Evolutionary conservation across 1,140 invertebrate genomes (phyloP), one percentile per base, ranked within the genome.

Genomic region (Ladona fulva): DNA sequence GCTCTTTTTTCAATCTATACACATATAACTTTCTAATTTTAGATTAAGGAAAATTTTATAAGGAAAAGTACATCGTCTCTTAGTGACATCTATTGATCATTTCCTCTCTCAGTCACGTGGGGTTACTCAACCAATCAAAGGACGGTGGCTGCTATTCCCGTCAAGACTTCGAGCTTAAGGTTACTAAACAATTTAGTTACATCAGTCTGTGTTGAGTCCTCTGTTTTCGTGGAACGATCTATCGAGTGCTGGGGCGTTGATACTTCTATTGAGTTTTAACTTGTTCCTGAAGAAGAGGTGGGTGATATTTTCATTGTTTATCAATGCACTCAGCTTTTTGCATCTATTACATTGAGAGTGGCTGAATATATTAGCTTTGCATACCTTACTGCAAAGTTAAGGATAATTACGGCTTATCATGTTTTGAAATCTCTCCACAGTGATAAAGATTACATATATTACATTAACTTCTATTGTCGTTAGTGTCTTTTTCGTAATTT

Each of bases 61-160:
- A 37, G 29, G 29, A 37, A 37, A 37, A 37, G 29, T 37, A 37
- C 29, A 8, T 37, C 29, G 52, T 16, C n/a, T 66, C 16, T 66
- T 66, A 66, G 52, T 66, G 52, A 66, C 52, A 66, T 66, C 52
- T 66, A 66, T 66, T 66, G 52, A 66, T 66, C 52, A 66, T 66
- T 66, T 22, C 52, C 16, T 66, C n/a, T 5, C 52, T 6, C 52
- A 66, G 52, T 66, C 52, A 66, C 52, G 52, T 66, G 52, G 52
- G 52, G 14, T 22, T 66, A 19, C 16, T 22, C 52, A 19, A 19
- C 52, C 52, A 66, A 66, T 66, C 52, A 66, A 22, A 66, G n/a
- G n/a, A 66, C 52, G 14, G 16, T 66, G 52, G 52, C 52, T 66
- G 52, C 52, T 66, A 66, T 66, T 66, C 1, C 52, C 52, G 52